A percentile compares a stretch with the other conserved stretches of the same genome.
Conservation (phyloP, 1,140 invertebrate species). For the Mesaphorura yosii region DNA sequence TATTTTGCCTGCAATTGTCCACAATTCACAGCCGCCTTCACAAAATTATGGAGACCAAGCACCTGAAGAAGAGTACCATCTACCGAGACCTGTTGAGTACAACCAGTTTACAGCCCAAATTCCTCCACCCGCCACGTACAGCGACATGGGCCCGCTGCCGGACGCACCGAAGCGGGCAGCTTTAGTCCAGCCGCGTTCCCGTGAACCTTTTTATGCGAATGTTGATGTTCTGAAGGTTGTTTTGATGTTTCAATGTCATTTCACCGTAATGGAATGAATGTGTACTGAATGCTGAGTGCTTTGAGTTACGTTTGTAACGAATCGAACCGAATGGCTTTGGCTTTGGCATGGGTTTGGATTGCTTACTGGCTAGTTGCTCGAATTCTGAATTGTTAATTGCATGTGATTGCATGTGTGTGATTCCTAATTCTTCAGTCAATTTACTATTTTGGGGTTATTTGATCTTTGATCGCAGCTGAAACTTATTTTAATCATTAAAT, state of each 20-base stretch:
- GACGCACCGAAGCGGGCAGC: conserved; percentile 11
- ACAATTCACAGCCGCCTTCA: no score
- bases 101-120: no score
- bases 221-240: conserved; percentile 26
- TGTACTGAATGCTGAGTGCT: not conserved
- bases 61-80: no score
- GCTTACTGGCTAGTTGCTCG: no score
- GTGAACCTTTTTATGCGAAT: conserved; percentile 31
- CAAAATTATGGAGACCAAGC: no score
- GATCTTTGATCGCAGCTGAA: no score
- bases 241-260: conserved; percentile 6
- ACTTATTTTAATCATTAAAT: not conserved
- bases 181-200: conserved; percentile 21
- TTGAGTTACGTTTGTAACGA: not conserved
- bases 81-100: no score
- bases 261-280: not conserved
- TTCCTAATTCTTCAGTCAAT: not conserved
- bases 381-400: not conserved
- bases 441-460: conserved; percentile 2
- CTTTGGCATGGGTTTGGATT: no score
- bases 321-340: not conserved
- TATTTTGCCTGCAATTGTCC: no score
- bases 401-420: no score
- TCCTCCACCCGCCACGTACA: no score
- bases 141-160: no score